A percentile compares a stretch with the other conserved stretches of the same genome.
Conservation (phyloP, 2,797 vertebrate genomes). For the Diplodus sargus region DNA sequence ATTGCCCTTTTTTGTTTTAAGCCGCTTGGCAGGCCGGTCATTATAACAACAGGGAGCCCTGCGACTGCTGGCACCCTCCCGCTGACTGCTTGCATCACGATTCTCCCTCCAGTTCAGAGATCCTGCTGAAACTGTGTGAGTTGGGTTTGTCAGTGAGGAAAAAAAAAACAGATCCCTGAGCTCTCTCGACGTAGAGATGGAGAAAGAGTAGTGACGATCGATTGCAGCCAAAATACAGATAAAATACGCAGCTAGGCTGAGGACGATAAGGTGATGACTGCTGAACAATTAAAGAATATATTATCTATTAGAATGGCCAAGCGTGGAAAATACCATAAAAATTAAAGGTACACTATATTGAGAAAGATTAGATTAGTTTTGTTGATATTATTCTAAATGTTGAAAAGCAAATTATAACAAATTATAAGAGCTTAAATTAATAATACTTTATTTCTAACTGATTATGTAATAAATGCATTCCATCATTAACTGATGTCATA, state of each 20-base stretch:
- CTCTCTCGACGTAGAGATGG: background rate
- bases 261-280: background rate
- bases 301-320: background rate
- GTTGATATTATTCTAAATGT: no score
- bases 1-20: conserved; percentile 70
- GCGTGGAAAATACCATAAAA: conserved; percentile 18
- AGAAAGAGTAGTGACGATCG: background rate
- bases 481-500: background rate
- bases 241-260: conserved; percentile 1
- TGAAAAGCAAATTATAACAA: no score
- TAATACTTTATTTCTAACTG: background rate
- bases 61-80: conserved; percentile 28
- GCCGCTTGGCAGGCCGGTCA: conserved; percentile 56
- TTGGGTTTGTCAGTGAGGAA: background rate
- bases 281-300: background rate
- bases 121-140: conserved; percentile 31
- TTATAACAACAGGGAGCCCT: conserved; percentile 67
- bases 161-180: background rate
- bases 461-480: background rate
- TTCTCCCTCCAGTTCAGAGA: conserved; percentile 27
- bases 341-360: no score
- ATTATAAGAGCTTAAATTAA: no score
- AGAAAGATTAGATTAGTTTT: no score
- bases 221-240: background rate
- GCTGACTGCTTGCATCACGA: conserved; percentile 24